phyloP scores from a whole-genome alignment of 2,113 vertebrate species.

The Carollia perspicillata region DNA sequence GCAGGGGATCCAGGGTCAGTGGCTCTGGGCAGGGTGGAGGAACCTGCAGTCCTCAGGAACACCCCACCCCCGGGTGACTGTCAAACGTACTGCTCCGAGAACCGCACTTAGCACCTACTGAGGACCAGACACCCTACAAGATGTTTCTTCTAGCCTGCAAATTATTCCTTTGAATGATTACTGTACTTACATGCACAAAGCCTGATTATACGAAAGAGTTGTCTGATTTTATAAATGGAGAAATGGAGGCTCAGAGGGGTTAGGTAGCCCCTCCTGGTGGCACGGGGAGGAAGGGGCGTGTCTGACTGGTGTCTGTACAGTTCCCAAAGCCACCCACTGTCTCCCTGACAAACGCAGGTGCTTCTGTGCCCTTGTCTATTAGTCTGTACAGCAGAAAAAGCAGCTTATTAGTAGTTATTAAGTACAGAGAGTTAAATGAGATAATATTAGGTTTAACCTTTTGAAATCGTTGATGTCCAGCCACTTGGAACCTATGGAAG shows the following conservation, averaged over 20 bases:
- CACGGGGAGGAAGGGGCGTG: neutral
- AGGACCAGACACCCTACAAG: no score
- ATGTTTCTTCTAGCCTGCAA: neutral
- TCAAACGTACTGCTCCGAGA: neutral
- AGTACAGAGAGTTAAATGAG: neutral
- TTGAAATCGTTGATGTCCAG: neutral
- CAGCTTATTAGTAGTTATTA: neutral
- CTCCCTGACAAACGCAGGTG: neutral
- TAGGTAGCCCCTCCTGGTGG: neutral
- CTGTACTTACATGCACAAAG: no score
- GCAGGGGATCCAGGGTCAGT: neutral
- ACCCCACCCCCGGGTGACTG: neutral
- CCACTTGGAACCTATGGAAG: neutral
- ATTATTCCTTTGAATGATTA: neutral
- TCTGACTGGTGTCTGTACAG: neutral
- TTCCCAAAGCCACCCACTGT: neutral
- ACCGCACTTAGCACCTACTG: accelerated
- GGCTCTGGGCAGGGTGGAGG: no score
- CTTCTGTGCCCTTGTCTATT: neutral
- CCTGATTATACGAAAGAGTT: neutral
- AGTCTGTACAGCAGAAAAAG: neutral
- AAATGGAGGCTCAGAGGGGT: neutral
- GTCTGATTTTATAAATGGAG: neutral
- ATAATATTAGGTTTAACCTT: neutral
- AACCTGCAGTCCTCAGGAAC: neutral